These are phyloP conservation scores for Dynastes maya DNA, from an alignment of 2,888 invertebrate species.

Conservation along the genomic window DNA sequence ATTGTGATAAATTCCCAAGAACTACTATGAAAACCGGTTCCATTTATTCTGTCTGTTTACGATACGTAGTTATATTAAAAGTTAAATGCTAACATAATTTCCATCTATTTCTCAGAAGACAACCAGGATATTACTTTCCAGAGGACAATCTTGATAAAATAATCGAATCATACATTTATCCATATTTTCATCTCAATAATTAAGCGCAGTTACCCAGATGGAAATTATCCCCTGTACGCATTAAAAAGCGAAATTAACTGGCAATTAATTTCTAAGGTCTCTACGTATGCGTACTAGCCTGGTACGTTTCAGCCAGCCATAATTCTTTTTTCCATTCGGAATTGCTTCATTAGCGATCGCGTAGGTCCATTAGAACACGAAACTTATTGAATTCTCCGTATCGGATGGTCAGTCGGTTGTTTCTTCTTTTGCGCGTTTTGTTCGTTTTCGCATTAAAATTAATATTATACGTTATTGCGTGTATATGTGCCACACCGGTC, in stretches of 20 bases:
- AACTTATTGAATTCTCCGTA: conserved; percentile 35
- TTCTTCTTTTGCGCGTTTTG: conserved; percentile 3
- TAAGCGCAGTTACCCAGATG: neutral
- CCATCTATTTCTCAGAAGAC: neutral
- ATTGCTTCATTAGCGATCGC: conserved; percentile 41
- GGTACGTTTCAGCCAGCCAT: neutral
- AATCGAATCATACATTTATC: neutral
- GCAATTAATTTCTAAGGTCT: conserved; percentile 9
- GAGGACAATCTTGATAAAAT: neutral
- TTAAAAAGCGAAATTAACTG: conserved; percentile 25
- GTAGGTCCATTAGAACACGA: conserved; percentile 32
- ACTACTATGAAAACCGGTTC: no score
- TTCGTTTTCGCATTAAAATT: conserved; percentile 29
- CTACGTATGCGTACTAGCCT: neutral
- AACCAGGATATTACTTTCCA: conserved; percentile 1
- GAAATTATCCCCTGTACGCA: neutral
- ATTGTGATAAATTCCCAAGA: no score
- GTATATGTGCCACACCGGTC: conserved; percentile 25
- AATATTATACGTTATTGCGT: conserved; percentile 33
- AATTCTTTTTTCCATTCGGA: conserved; percentile 3
- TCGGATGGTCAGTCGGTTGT: neutral
- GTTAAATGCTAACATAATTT: no score
- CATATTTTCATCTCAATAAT: conserved; percentile 1
- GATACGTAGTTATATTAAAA: no score
- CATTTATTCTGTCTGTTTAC: no score